Conservation (phyloP, 2,888 invertebrate genomes). For the Entomobrya proxima region DNA sequence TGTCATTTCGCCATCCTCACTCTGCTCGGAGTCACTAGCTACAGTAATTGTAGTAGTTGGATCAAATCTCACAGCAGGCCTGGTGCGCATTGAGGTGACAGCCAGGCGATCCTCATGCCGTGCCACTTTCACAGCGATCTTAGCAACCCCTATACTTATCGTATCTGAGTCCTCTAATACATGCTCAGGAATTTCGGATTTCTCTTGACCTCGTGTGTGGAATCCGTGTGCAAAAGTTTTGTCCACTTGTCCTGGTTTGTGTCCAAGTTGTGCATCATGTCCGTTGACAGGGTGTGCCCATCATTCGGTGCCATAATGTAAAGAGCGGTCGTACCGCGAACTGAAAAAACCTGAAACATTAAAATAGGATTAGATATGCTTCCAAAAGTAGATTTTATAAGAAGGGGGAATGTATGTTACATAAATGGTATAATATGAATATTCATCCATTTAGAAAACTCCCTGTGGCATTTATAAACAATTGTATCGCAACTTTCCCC, state of each 20-base stretch:
- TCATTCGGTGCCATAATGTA: conserved; percentile 89
- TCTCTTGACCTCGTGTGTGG: conserved; percentile 63
- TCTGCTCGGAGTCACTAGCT: conserved; percentile 73
- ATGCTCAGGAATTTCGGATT: conserved; percentile 68
- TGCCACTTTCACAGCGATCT: conserved; percentile 67
- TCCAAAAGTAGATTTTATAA: no score
- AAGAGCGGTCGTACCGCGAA: conserved; percentile 90
- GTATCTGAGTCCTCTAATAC: conserved; percentile 68
- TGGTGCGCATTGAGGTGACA: conserved; percentile 55
- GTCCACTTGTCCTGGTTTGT: conserved; percentile 74
- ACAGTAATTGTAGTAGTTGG: conserved; percentile 73
- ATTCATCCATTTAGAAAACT: no score
- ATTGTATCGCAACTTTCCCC: no score
- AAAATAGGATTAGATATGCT: not conserved
- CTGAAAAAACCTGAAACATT: conserved; percentile 85
- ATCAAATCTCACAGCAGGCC: conserved; percentile 74
- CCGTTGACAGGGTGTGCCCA: conserved; percentile 84
- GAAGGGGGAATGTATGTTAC: no score
- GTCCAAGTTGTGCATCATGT: conserved; percentile 84
- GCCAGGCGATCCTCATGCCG: conserved; percentile 62
- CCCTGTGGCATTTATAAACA: no score
- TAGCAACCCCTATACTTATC: conserved; percentile 67
- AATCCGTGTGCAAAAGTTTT: conserved; percentile 72
- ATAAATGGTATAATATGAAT: no score
- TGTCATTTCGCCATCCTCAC: conserved; percentile 67